Base-by-base conservation (phyloP, 1,140 invertebrate genomes). In the Venustaconcha ellipsiformis region DNA sequence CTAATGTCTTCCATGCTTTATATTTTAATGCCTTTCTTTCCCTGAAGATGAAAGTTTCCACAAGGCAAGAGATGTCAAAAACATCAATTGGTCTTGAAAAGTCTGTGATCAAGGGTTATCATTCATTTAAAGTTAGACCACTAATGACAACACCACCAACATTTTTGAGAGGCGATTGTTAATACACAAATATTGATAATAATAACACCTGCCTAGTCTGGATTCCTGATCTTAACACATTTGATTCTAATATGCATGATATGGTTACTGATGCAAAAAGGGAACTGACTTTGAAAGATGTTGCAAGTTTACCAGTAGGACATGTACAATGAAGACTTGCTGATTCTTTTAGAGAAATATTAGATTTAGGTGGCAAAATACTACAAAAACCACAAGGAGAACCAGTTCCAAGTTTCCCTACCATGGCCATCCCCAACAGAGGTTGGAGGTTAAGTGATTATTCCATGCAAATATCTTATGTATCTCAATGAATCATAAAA, bases 251-350 rank as follows among this genome's bases (percentile, higher is more conserved):
- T 55, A 20, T 74, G 2, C 66, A 62, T 55, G 14, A 48, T 17
- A 74, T 48, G 48, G 57, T 64, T n/a, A 74, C 73, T 14, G 73
- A 74, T 62, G 57, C 14, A 18, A 69, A 74, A 60, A 56, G 73
- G 12, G 20, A 37, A 14, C 57, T 68, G 6, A 62, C 14, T 48
- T 63, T 68, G 55, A 59, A 20, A 17, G 73, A 68, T 68, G 58
- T 74, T 12, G 67, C 66, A n/a, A 67, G 48, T 48, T 56, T 74
- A 13, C 66, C 73, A 23, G 58, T 74, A 48, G 73, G 74, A 48
- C 74, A 76, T 76, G 74, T 72, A 48, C 74, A 63, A 59, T 66
- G 62, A 57, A 58, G n/a, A 23, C n/a, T 76, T 60, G 59, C 68
- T 20, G 26, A 17, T 6, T 17, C 30, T 15, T 71, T 71, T 57